A percentile compares a stretch with the other conserved stretches of the same genome.
Conservation (phyloP, 1,140 invertebrate genomes). For the Myzus persicae region DNA sequence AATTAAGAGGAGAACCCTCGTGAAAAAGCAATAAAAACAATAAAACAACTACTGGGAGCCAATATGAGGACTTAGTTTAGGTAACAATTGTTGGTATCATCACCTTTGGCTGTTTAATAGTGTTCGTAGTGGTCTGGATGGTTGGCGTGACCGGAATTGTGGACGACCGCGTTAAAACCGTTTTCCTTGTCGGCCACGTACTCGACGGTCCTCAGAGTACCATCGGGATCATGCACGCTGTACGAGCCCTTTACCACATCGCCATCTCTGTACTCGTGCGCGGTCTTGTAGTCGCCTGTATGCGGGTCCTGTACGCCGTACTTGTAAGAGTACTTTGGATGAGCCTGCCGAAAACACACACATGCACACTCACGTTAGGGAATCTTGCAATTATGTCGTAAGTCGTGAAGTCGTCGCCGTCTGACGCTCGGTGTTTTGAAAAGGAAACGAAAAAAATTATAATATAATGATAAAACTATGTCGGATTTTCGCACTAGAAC, state of each 20-base stretch:
- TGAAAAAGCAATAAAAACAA: neutral
- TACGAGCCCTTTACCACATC: constrained; percentile 66
- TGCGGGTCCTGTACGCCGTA: constrained; percentile 75
- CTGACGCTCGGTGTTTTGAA: neutral
- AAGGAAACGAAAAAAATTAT: neutral
- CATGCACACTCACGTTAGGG: neutral
- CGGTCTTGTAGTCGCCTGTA: constrained; percentile 68
- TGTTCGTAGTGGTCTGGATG: constrained; percentile 64
- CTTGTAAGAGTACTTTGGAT: constrained; percentile 74
- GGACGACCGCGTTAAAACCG: constrained; percentile 68
- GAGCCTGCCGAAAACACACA: constrained; percentile 65
- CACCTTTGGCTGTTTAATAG: neutral
- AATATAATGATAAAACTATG: neutral
- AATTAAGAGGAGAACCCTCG: neutral
- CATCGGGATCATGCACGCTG: constrained; percentile 67
- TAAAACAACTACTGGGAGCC: neutral
- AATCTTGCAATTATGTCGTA: neutral
- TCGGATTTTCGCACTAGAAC: neutral
- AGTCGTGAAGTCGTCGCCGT: too few relatives aligned
- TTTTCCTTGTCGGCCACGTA: constrained; percentile 76
- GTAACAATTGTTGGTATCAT: neutral
- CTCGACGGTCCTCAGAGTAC: constrained; percentile 69
- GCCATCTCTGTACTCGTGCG: constrained; percentile 61
- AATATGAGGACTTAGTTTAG: too few relatives aligned
- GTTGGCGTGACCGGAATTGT: constrained; percentile 69